phyloP scores from a whole-genome alignment of 2,797 vertebrate genomes.

The Nannoperca obscura region DNA sequence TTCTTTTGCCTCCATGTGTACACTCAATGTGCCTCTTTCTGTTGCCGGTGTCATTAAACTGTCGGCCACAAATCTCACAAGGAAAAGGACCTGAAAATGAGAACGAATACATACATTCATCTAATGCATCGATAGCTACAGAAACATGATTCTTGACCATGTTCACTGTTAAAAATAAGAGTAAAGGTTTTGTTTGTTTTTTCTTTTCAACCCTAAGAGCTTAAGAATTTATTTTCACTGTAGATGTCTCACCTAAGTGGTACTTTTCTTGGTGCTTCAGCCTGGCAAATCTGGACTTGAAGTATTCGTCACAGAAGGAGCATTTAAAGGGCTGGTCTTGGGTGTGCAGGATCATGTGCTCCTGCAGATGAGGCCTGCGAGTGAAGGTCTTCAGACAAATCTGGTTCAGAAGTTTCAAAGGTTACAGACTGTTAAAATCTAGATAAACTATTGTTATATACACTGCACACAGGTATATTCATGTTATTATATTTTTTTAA shows the following conservation, averaged over 20 bases:
- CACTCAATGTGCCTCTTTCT: slow-evolving; percentile 97
- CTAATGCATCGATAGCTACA: neutral
- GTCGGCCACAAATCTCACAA: slow-evolving; percentile 97
- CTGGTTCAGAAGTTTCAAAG: slow-evolving; percentile 75
- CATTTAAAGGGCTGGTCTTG: slow-evolving; percentile 98
- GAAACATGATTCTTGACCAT: neutral
- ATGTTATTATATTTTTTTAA: no score
- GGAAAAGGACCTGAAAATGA: slow-evolving; percentile 92
- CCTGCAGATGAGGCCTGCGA: slow-evolving; percentile 94
- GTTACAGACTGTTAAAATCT: neutral
- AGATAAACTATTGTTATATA: neutral
- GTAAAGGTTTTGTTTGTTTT: neutral
- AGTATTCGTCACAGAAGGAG: slow-evolving; percentile 95
- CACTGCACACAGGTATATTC: neutral
- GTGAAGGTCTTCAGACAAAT: slow-evolving; percentile 97
- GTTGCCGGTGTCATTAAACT: slow-evolving; percentile 98
- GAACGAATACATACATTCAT: neutral
- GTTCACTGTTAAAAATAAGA: neutral
- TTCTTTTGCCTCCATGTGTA: slow-evolving; percentile 97
- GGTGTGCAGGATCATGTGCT: slow-evolving; percentile 98
- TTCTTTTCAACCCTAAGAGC: neutral
- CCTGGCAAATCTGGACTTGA: slow-evolving; percentile 96
- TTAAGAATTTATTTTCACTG: neutral
- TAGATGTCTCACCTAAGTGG: slow-evolving; percentile 89
- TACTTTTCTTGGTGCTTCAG: slow-evolving; percentile 98